Evolutionary conservation across 2,113 vertebrate species (phyloP), one percentile per base, ranked within the genome.

Genomic region (Zeus faber): DNA sequence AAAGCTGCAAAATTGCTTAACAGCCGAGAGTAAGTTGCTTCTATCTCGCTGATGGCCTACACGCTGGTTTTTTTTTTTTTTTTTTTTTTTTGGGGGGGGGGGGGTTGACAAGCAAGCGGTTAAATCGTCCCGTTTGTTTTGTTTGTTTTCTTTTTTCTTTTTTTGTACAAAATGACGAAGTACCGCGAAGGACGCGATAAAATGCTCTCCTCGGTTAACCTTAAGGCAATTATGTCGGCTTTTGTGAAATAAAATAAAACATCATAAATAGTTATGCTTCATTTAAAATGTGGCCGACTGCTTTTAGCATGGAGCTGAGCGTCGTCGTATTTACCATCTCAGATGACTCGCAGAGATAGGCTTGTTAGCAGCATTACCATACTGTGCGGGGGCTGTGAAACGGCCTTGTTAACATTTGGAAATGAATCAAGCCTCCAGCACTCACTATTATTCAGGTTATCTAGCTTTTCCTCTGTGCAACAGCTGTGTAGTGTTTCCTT

Each of bases 401-500:
- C 29, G 76, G 77, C 81, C 85, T 87, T 80, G 85, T 85, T 84
- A 81, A 71, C 76, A 71, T 84, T 78, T 82, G 74, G 70, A 84
- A 81, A 80, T 76, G 67, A 87, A 62, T 69, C 64, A 51, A 70
- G 80, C 83, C 85, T 77, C 57, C 54, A 70, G 83, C 76, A 55
- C 66, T 78, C 45, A 46, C 65, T 61, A 65, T 77, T 77, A 79
- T 77, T 67, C 76, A 73, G 80, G 72, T 84, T 77, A 77, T 75
- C 66, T 74, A 52, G 48, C 14, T 54, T 33, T 52, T 59, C 41
- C 60, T 76, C 67, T 35, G 62, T 64, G 69, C 54, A 70, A 56
- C 76, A 76, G 69, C 80, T 83, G 73, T 59, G 71, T 57, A 18
- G 65, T 62, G 57, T 77, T 70, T 76, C 54, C 74, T 62, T 58